Evolutionary conservation across 2,888 invertebrate species (phyloP).

Genomic region (Polydrusus tereticollis): DNA sequence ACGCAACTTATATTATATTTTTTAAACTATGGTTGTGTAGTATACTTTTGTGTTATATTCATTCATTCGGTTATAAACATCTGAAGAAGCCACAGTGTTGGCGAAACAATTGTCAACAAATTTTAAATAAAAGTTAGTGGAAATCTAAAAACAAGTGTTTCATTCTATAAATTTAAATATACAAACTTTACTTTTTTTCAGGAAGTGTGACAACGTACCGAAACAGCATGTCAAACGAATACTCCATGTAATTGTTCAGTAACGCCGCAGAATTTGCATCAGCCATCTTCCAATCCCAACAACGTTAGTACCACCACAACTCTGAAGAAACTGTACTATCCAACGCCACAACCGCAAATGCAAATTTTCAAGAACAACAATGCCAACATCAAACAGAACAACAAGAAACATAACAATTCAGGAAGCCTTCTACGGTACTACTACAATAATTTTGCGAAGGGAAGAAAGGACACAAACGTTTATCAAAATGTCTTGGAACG

Average conservation of each 20-base stretch:
- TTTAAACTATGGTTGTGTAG: too few species aligned
- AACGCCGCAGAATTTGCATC: constrained; percentile 51
- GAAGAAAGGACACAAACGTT: constrained; percentile 64
- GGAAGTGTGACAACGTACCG: constrained; percentile 87
- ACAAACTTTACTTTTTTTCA: constrained; percentile 70
- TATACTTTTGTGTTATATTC: too few species aligned
- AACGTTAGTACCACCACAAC: constrained; percentile 48
- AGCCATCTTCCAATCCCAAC: constrained; percentile 20
- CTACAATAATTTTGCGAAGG: constrained; percentile 65
- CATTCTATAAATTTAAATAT: too few species aligned
- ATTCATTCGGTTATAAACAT: too few species aligned
- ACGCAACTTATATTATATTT: too few species aligned
- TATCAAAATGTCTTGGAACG: constrained; percentile 63
- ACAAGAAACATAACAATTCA: constrained; percentile 60
- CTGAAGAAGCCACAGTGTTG: too few species aligned
- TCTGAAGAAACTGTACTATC: constrained; percentile 63
- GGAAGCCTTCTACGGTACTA: constrained; percentile 65
- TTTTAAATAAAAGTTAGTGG: too few species aligned
- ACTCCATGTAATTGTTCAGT: constrained; percentile 50
- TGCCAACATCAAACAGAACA: constrained; percentile 56
- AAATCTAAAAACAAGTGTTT: too few species aligned
- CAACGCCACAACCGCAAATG: constrained; percentile 56
- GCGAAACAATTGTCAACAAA: too few species aligned
- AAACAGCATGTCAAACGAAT: constrained; percentile 57
- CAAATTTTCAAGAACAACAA: constrained; percentile 54